A percentile compares a stretch with the other conserved stretches of the same genome.
phyloP scores from a whole-genome alignment of 2,797 vertebrate species.

The Channallabes apus region DNA sequence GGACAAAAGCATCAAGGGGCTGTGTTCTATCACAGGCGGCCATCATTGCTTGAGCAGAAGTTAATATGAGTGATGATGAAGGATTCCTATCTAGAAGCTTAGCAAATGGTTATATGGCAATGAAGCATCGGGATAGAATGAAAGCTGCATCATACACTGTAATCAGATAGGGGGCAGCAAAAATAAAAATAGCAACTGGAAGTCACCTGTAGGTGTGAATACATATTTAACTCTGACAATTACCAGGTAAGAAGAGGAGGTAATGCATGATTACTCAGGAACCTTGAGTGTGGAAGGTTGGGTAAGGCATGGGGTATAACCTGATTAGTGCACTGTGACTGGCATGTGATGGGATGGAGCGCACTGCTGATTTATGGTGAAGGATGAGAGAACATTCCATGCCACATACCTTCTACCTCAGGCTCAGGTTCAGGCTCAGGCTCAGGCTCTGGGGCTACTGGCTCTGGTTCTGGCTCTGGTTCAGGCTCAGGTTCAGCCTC shows the following conservation, averaged over 20 bases:
- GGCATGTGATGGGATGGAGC: slow-evolving; percentile 45
- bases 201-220: slow-evolving; percentile 17
- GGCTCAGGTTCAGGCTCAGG: slow-evolving; percentile 23
- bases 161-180: slow-evolving; percentile 17
- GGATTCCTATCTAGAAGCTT: slow-evolving; percentile 22
- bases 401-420: slow-evolving; percentile 81
- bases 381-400: slow-evolving; percentile 65
- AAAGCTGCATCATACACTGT: slow-evolving; percentile 23
- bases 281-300: slow-evolving; percentile 4
- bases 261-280: slow-evolving; percentile 43
- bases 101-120: not conserved
- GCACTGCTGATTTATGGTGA: slow-evolving; percentile 50
- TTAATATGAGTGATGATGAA: not conserved
- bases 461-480: slow-evolving; percentile 58
- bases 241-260: slow-evolving; percentile 48
- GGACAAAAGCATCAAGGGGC: not conserved
- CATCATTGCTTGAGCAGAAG: not conserved
- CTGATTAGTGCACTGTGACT: slow-evolving; percentile 33
- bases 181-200: slow-evolving; percentile 13
- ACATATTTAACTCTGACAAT: slow-evolving; percentile 26
- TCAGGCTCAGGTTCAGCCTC: slow-evolving; percentile 66
- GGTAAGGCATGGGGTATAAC: slow-evolving; percentile 7
- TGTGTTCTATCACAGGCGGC: not conserved
- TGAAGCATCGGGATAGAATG: not conserved
- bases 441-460: slow-evolving; percentile 49